Evolutionary conservation across 2,888 invertebrate species (phyloP).

Genomic region (Apantesis nais): DNA sequence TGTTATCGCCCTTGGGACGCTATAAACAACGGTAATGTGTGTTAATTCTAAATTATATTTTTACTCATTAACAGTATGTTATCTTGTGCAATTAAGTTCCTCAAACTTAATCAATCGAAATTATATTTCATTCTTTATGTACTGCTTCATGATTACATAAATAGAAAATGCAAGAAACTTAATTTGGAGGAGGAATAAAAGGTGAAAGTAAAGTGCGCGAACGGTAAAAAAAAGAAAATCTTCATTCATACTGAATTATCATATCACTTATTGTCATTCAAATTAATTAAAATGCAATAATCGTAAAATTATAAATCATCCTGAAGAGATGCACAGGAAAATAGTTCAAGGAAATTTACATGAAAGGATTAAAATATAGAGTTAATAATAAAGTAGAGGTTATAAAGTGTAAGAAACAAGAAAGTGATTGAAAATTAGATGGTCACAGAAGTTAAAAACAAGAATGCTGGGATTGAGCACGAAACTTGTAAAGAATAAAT

Average conservation of each 20-base stretch:
- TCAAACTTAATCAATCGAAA: slow-evolving; percentile 64
- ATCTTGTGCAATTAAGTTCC: slow-evolving; percentile 76
- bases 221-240: slow-evolving; percentile 52
- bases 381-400: slow-evolving; percentile 62
- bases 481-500: slow-evolving; percentile 60
- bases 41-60: slow-evolving; percentile 69
- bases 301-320: slow-evolving; percentile 57
- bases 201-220: slow-evolving; percentile 78
- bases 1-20: slow-evolving; percentile 79
- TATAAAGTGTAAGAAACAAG: slow-evolving; percentile 64
- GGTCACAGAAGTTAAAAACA: slow-evolving; percentile 70
- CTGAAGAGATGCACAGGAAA: slow-evolving; percentile 67
- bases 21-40: slow-evolving; percentile 66
- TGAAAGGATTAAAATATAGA: slow-evolving; percentile 62
- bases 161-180: slow-evolving; percentile 72
- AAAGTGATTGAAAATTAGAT: slow-evolving; percentile 72
- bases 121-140: slow-evolving; percentile 73
- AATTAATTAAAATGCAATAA: slow-evolving; percentile 69
- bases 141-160: slow-evolving; percentile 70
- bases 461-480: slow-evolving; percentile 66
- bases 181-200: slow-evolving; percentile 66
- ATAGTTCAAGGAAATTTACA: slow-evolving; percentile 60
- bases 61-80: slow-evolving; percentile 71
- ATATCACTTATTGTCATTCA: slow-evolving; percentile 65
- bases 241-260: slow-evolving; percentile 64